A percentile compares a stretch with the other conserved stretches of the same genome.
These are phyloP conservation scores for Guaruba guarouba DNA, from an alignment of 2,113 vertebrate genomes.

Conservation along the genomic window DNA sequence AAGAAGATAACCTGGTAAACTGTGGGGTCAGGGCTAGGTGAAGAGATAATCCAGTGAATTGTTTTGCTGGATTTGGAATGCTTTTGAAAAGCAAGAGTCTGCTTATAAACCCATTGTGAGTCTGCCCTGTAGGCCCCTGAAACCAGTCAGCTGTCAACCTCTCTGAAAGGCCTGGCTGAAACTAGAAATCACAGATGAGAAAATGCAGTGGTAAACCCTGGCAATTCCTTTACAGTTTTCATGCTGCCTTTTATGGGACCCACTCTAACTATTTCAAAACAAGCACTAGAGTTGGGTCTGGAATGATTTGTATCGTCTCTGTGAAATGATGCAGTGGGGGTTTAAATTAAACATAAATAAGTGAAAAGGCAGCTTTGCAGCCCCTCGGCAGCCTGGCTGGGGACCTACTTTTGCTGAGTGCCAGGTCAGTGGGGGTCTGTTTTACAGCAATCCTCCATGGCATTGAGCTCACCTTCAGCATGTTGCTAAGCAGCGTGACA, in stretches of 20 bases:
- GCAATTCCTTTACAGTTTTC: background rate
- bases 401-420: background rate
- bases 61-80: background rate
- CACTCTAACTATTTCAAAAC: background rate
- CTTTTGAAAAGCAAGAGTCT: background rate
- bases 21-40: background rate
- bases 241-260: background rate
- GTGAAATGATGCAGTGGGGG: background rate
- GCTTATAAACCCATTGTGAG: background rate
- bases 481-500: background rate
- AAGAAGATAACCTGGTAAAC: background rate
- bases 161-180: background rate
- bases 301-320: background rate
- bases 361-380: background rate
- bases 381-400: background rate
- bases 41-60: background rate
- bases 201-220: background rate
- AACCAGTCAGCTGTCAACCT: background rate
- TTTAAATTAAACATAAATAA: background rate
- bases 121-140: background rate
- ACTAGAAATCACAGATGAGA: background rate
- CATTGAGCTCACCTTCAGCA: constrained; percentile 26
- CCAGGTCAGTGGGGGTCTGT: background rate
- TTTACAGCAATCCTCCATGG: background rate
- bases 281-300: background rate